Percentiles rank a stretch among this genome's conserved stretches.
These are phyloP conservation scores for Hemicentrotus pulcherrimus DNA, from an alignment of 35 echinoderm and acorn worm genomes.

Conservation along the genomic window DNA sequence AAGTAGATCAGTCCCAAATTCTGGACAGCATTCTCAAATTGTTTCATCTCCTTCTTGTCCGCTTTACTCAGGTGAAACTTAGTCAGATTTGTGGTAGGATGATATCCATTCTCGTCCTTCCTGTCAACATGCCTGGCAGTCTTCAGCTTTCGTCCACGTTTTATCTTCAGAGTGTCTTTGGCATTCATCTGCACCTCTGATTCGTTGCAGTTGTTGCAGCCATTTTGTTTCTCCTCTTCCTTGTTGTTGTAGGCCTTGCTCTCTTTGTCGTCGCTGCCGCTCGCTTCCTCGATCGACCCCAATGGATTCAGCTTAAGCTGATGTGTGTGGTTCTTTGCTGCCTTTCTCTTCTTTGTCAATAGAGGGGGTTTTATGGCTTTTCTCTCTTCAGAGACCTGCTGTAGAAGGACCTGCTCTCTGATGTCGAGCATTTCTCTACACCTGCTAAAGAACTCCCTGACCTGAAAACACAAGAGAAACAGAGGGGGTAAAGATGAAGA, in stretches of 20 bases:
- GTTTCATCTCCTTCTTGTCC: slow-evolving; percentile 43
- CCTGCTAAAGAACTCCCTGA: slow-evolving; percentile 29
- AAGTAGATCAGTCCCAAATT: slow-evolving; percentile 77
- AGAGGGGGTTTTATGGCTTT: slow-evolving; percentile 22
- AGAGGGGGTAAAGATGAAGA: neutral
- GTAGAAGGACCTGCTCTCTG: slow-evolving; percentile 36
- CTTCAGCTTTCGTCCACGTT: slow-evolving; percentile 33
- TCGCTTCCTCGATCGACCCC: slow-evolving; percentile 35
- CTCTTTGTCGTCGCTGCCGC: neutral
- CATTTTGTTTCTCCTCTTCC: slow-evolving; percentile 40
- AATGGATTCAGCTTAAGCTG: slow-evolving; percentile 30
- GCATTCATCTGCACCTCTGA: slow-evolving; percentile 11
- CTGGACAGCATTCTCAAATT: slow-evolving; percentile 66
- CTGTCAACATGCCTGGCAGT: neutral
- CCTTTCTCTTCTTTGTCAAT: slow-evolving; percentile 32
- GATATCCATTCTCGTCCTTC: neutral
- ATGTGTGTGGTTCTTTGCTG: slow-evolving; percentile 39
- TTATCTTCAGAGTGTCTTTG: slow-evolving; percentile 34
- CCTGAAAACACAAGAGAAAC: neutral
- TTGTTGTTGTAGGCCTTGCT: neutral
- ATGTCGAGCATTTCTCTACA: slow-evolving; percentile 45
- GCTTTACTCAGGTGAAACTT: slow-evolving; percentile 39
- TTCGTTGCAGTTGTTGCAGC: neutral
- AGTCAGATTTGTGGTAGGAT: neutral
- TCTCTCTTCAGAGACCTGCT: slow-evolving; percentile 21